A percentile compares a stretch with the other conserved stretches of the same genome.
Evolutionary conservation across 2,113 vertebrate genomes (phyloP).

Genomic region (Istiophorus platypterus): DNA sequence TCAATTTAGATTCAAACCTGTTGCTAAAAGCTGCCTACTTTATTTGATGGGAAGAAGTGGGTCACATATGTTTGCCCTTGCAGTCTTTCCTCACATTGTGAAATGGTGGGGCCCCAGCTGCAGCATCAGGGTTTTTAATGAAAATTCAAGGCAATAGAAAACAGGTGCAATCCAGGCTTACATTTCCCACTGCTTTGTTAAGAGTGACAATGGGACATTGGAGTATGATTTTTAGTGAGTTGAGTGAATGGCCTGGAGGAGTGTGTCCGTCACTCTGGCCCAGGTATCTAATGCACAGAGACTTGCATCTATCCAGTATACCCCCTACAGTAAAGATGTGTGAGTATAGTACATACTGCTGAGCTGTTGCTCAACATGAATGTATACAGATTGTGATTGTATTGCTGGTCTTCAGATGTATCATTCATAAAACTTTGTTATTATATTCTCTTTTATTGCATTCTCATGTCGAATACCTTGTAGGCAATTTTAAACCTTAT

Average conservation of each 20-base stretch:
- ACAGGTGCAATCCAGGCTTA: constrained; percentile 82
- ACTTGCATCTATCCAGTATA: constrained; percentile 24
- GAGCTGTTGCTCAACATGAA: constrained; percentile 16
- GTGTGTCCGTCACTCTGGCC: constrained; percentile 76
- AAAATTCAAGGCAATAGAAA: constrained; percentile 83
- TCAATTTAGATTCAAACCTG: constrained; percentile 87
- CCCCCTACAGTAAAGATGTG: constrained; percentile 7
- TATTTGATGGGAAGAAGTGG: constrained; percentile 82
- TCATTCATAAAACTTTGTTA: background rate
- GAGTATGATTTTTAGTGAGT: constrained; percentile 78
- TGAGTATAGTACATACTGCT: constrained; percentile 5
- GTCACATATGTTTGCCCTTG: constrained; percentile 88
- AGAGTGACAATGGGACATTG: constrained; percentile 78
- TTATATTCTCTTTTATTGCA: background rate
- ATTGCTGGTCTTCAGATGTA: background rate
- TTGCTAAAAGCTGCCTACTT: constrained; percentile 83
- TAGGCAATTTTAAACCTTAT: background rate
- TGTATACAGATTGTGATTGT: background rate
- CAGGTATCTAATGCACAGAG: constrained; percentile 69
- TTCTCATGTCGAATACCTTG: background rate
- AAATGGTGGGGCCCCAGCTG: constrained; percentile 83
- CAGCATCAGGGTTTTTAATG: constrained; percentile 79
- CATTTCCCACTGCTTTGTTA: constrained; percentile 80
- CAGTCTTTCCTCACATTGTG: constrained; percentile 80
- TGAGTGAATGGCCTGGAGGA: constrained; percentile 76